These are phyloP conservation scores for Lochmaea crataegi DNA, from an alignment of 2,888 invertebrate genomes.

Conservation along the genomic window DNA sequence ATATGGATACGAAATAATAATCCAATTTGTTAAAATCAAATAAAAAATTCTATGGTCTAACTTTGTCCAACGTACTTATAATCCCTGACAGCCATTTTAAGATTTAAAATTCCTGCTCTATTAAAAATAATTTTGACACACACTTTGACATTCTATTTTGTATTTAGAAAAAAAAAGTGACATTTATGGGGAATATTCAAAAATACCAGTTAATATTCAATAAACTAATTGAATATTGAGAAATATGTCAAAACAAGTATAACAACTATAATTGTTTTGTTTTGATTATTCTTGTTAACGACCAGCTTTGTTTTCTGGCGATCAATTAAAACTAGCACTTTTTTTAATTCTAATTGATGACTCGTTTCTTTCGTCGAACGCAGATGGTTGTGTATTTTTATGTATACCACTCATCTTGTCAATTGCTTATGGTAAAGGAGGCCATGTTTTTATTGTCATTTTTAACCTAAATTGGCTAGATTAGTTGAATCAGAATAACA, in stretches of 20 bases:
- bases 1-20: too few relatives aligned
- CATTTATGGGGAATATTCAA: too few relatives aligned
- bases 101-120: too few relatives aligned
- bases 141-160: too few relatives aligned
- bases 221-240: neutral
- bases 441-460: constrained; percentile 19
- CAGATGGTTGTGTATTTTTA: constrained; percentile 32
- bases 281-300: neutral
- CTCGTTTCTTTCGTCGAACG: constrained; percentile 10
- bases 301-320: constrained; percentile 24
- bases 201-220: neutral
- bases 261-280: constrained; percentile 4
- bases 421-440: constrained; percentile 24
- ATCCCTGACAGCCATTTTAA: too few relatives aligned
- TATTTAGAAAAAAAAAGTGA: too few relatives aligned
- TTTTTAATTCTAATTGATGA: constrained; percentile 31
- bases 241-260: neutral
- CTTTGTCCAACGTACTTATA: too few relatives aligned
- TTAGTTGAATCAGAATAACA: constrained; percentile 32
- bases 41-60: too few relatives aligned
- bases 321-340: constrained; percentile 22
- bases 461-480: constrained; percentile 33
- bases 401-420: constrained; percentile 24
- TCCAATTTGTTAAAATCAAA: too few relatives aligned
- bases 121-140: too few relatives aligned